Conservation (phyloP, 2,797 vertebrate species). For the Parotocinclus haroldoi region DNA sequence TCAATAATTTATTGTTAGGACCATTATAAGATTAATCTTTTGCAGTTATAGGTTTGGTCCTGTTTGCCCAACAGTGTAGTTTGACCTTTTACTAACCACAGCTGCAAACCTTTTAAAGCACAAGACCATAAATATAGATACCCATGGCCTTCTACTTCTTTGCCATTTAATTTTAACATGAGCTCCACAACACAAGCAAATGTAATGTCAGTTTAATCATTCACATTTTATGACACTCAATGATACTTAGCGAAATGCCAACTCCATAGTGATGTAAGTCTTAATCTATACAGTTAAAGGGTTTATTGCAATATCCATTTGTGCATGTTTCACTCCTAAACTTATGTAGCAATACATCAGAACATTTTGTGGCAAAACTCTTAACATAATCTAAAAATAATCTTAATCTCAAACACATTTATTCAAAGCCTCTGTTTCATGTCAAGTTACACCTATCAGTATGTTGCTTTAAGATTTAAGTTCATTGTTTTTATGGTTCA, state of each 20-base stretch:
- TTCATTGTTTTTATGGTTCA: conserved; percentile 64
- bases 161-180: background rate
- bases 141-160: too few relatives aligned
- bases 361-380: background rate
- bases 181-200: background rate
- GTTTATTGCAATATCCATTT: too few relatives aligned
- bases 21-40: too few relatives aligned
- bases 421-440: background rate
- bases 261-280: conserved; percentile 20
- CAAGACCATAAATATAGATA: background rate
- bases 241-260: conserved; percentile 22
- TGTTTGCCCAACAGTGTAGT: background rate
- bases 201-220: conserved; percentile 16
- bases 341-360: background rate
- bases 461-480: conserved; percentile 60
- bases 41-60: background rate
- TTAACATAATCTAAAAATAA: too few relatives aligned
- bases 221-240: conserved; percentile 20
- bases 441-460: conserved; percentile 49
- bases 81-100: background rate
- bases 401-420: too few relatives aligned
- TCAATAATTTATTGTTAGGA: too few relatives aligned
- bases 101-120: background rate
- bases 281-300: too few relatives aligned
- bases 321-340: background rate